Evolutionary conservation across 2,797 vertebrate species (phyloP).

Genomic region (Pantherophis vulpinus): DNA sequence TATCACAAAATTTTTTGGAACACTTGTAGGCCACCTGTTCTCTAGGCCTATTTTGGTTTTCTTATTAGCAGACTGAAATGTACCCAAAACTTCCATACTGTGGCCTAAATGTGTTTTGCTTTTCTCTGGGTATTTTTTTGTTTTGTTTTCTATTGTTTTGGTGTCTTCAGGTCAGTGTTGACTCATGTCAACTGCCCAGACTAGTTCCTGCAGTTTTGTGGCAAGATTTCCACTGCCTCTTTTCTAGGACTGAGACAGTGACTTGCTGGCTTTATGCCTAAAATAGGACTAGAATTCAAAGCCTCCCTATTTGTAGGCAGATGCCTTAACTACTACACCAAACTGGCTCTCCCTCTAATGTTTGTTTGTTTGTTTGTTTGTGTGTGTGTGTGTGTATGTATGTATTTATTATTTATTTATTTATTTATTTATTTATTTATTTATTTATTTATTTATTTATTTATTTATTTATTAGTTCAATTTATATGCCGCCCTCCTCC

Average conservation of each 20-base stretch:
- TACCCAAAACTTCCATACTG: not conserved
- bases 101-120: not conserved
- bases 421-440: no score
- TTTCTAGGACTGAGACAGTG: not conserved
- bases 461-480: no score
- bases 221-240: not conserved
- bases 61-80: not conserved
- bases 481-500: no score
- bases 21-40: not conserved
- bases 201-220: not conserved
- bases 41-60: not conserved
- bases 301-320: not conserved
- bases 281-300: not conserved
- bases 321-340: not conserved
- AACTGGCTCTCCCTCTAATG: not conserved
- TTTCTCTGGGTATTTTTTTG: not conserved
- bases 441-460: no score
- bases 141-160: not conserved
- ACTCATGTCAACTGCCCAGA: not conserved
- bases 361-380: not conserved
- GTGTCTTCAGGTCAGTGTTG: not conserved
- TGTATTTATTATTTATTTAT: rapidly evolving
- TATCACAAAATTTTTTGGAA: not conserved
- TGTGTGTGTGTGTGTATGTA: no score
- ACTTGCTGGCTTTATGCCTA: not conserved